Evolutionary conservation across 2,797 vertebrate species (phyloP).

Genomic region (Micrastur ruficollis): DNA sequence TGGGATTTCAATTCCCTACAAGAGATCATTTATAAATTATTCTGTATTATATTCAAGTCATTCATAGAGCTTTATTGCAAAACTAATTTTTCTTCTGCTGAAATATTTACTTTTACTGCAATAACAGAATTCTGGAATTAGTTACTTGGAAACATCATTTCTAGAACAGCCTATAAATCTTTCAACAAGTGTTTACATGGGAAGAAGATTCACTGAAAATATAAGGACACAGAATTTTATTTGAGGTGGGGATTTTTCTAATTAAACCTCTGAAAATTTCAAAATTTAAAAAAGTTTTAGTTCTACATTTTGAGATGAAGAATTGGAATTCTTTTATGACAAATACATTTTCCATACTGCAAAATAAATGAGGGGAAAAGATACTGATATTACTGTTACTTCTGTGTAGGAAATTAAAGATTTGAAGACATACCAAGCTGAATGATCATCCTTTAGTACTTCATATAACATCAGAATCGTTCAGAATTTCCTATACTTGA

Average conservation of each 20-base stretch:
- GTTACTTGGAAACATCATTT: constrained; percentile 43
- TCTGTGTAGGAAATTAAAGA: background rate
- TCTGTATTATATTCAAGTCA: background rate
- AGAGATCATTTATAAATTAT: constrained; percentile 51
- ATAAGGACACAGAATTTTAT: background rate
- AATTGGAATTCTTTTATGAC: background rate
- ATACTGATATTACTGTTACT: background rate
- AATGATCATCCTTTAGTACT: background rate
- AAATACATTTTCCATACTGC: background rate
- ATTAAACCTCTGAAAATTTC: background rate
- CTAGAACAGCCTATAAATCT: background rate
- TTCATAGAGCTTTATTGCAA: background rate
- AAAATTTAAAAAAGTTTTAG: background rate
- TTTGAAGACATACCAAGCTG: background rate
- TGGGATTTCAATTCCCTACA: background rate
- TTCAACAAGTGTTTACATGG: background rate
- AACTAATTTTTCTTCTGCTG: background rate
- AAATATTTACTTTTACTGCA: background rate
- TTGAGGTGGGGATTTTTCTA: background rate
- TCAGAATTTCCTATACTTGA: background rate
- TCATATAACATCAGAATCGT: background rate
- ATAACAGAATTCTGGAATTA: constrained; percentile 13
- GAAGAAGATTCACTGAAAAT: background rate
- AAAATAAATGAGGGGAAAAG: background rate
- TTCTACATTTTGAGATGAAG: background rate